Evolutionary conservation across 1,140 invertebrate genomes (phyloP).

Genomic region (Popillia japonica): DNA sequence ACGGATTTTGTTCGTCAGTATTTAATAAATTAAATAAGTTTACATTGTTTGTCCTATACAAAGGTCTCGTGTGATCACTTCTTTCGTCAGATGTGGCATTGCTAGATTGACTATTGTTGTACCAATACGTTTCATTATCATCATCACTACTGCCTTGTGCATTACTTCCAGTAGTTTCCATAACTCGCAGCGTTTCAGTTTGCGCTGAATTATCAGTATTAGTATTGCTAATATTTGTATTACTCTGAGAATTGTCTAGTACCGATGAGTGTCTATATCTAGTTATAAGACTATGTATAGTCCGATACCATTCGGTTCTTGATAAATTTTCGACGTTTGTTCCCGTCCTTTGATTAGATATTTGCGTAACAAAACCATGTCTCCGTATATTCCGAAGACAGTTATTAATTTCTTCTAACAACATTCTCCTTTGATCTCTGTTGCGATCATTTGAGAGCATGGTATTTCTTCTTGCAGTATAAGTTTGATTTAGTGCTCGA

Average conservation of each 20-base stretch:
- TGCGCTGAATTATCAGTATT: slow-evolving; percentile 2
- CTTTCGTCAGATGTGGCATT: slow-evolving; percentile 23
- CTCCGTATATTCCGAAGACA: slow-evolving; percentile 44
- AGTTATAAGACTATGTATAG: slow-evolving; percentile 44
- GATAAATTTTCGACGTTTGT: too few relatives aligned
- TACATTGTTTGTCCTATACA: slow-evolving; percentile 49
- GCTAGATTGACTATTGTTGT: slow-evolving; percentile 34
- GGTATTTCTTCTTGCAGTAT: too few relatives aligned
- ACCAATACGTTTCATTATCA: too few relatives aligned
- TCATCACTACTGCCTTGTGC: slow-evolving; percentile 20
- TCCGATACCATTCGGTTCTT: slow-evolving; percentile 43
- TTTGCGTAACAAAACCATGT: too few relatives aligned
- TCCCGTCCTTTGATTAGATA: too few relatives aligned
- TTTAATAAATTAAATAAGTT: slow-evolving; percentile 47
- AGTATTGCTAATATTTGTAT: neutral
- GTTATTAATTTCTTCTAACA: slow-evolving; percentile 48
- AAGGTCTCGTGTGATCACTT: slow-evolving; percentile 12
- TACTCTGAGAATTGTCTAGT: neutral
- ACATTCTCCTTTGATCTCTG: slow-evolving; percentile 47
- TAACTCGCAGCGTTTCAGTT: neutral
- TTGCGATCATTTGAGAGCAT: too few relatives aligned
- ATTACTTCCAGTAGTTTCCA: neutral
- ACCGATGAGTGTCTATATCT: slow-evolving; percentile 29
- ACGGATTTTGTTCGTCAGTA: slow-evolving; percentile 36
- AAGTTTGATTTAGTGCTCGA: too few relatives aligned